phyloP scores from a whole-genome alignment of 1,140 invertebrate genomes.

The Magallana angulata region DNA sequence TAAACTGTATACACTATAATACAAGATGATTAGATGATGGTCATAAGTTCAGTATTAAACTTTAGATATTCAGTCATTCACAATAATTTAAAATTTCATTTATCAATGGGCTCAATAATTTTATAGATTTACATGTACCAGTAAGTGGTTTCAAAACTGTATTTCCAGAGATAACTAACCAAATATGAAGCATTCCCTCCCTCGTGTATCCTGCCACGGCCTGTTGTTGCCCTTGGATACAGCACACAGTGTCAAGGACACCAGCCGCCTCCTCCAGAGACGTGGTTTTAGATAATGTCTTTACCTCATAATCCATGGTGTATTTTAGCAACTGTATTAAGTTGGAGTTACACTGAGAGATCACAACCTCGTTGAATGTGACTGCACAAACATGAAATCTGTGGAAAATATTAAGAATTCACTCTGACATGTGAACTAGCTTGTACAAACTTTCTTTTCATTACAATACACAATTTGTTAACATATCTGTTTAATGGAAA shows the following conservation, averaged over 20 bases:
- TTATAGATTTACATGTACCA: too few species aligned
- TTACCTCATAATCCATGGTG: not conserved
- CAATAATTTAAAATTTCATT: too few species aligned
- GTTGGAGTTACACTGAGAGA: not conserved
- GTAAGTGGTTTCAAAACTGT: too few species aligned
- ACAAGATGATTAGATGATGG: too few species aligned
- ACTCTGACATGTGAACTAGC: too few species aligned
- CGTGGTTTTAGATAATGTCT: not conserved
- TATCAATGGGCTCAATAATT: too few species aligned
- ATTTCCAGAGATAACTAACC: not conserved
- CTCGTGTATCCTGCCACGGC: not conserved
- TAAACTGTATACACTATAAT: too few species aligned
- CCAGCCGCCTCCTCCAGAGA: conserved; percentile 16
- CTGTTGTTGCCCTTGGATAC: conserved; percentile 1
- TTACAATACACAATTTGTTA: too few species aligned
- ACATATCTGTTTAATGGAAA: too few species aligned
- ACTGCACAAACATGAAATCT: conserved; percentile 26
- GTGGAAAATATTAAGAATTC: not conserved
- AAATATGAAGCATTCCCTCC: conserved; percentile 25
- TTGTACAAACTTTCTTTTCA: too few species aligned
- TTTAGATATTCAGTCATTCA: too few species aligned
- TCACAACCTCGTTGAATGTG: not conserved
- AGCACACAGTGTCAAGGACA: not conserved
- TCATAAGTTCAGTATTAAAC: too few species aligned
- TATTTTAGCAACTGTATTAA: not conserved